A percentile compares a stretch with the other conserved stretches of the same genome.
phyloP scores from a whole-genome alignment of 2,888 invertebrate genomes.

The Stenodema calcarata region DNA sequence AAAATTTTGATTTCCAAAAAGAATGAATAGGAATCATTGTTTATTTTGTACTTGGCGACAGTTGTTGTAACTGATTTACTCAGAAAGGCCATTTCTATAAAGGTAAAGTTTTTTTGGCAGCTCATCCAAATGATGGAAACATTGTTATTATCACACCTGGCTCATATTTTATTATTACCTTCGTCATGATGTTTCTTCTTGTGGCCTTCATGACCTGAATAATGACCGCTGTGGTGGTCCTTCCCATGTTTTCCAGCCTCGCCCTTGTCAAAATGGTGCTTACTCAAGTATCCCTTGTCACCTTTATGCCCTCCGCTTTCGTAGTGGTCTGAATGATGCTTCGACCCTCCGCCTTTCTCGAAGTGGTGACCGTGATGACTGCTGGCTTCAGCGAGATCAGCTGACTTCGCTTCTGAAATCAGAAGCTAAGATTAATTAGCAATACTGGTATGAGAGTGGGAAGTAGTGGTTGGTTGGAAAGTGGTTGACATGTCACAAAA shows the following conservation, averaged over 20 bases:
- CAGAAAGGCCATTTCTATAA: no score
- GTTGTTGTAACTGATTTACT: no score
- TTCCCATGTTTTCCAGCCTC: slow-evolving; percentile 79
- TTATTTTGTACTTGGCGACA: no score
- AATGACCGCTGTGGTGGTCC: slow-evolving; percentile 75
- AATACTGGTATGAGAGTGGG: no score
- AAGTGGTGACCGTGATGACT: slow-evolving; percentile 56
- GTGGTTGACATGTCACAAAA: no score
- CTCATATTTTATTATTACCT: no score
- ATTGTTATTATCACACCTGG: no score
- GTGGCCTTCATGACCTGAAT: slow-evolving; percentile 70
- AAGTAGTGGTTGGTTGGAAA: no score
- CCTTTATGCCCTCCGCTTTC: slow-evolving; percentile 77
- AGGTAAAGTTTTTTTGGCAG: no score
- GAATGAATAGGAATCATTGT: no score
- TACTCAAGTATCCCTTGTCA: slow-evolving; percentile 78
- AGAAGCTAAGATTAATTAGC: not conserved
- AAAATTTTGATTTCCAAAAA: no score
- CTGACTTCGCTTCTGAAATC: not conserved
- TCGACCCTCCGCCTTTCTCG: slow-evolving; percentile 70
- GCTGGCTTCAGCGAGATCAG: slow-evolving; percentile 63
- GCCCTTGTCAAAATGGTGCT: slow-evolving; percentile 79
- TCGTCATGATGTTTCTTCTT: slow-evolving; percentile 72
- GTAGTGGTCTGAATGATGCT: slow-evolving; percentile 73
- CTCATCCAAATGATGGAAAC: no score